phyloP scores from a whole-genome alignment of 1,140 invertebrate genomes.

The Charaxes varanes region DNA sequence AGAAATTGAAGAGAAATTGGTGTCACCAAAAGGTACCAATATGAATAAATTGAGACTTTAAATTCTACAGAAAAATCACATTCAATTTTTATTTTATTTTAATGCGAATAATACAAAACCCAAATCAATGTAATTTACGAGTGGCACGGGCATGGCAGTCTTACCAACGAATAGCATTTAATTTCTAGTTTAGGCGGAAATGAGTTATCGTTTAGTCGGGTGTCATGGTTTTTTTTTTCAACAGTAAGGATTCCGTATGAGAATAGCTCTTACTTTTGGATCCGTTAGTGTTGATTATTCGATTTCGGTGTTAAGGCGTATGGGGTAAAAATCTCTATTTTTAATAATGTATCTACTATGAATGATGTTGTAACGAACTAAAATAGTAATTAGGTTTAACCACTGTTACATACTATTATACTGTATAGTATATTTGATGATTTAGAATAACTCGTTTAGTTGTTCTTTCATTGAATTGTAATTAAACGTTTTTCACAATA shows the following conservation, averaged over 20 bases:
- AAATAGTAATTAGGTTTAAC: conserved; percentile 24
- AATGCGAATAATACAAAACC: too few relatives aligned
- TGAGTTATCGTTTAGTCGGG: too few relatives aligned
- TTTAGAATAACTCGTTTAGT: conserved; percentile 11
- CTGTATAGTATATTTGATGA: conserved; percentile 32
- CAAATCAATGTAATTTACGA: too few relatives aligned
- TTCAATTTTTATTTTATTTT: too few relatives aligned
- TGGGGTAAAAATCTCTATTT: conserved; percentile 46
- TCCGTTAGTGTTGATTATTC: conserved; percentile 19
- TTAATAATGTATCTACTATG: conserved; percentile 36
- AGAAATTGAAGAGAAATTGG: too few relatives aligned
- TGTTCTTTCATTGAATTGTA: conserved; percentile 33
- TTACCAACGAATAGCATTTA: too few relatives aligned
- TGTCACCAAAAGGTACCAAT: too few relatives aligned
- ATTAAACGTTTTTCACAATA: conserved; percentile 41
- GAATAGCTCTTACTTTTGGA: conserved; percentile 14
- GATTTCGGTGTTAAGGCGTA: conserved; percentile 23
- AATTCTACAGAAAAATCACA: too few relatives aligned
- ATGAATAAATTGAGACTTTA: too few relatives aligned
- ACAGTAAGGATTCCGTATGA: conserved; percentile 3
- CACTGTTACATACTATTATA: conserved; percentile 24
- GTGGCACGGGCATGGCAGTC: too few relatives aligned
- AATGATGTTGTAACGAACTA: conserved; percentile 35
- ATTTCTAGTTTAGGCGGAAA: too few relatives aligned
- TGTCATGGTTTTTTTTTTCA: too few relatives aligned